These are phyloP conservation scores for Laothoe populi DNA, from an alignment of 2,888 invertebrate species.

Conservation along the genomic window DNA sequence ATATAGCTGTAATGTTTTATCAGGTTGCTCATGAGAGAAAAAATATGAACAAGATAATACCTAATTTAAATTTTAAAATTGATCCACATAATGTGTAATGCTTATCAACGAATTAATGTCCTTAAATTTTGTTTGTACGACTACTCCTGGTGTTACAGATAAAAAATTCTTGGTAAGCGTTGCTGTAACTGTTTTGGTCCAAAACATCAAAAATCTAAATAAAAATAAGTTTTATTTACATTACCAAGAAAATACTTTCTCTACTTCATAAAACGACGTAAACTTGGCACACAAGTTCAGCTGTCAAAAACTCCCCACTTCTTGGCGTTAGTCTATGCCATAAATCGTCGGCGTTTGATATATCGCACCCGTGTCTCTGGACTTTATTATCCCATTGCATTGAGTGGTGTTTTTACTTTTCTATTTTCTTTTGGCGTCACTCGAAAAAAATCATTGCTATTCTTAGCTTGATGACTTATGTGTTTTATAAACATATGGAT, in stretches of 20 bases:
- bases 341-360: slow-evolving; percentile 19
- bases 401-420: slow-evolving; percentile 10
- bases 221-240: too few species aligned
- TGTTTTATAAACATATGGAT: neutral
- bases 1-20: too few species aligned
- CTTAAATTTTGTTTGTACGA: too few species aligned
- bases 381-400: slow-evolving; percentile 12
- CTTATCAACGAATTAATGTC: too few species aligned
- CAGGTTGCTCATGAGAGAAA: too few species aligned
- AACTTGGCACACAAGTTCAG: slow-evolving; percentile 18
- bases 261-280: slow-evolving; percentile 15
- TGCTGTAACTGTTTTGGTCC: neutral
- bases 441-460: neutral
- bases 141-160: too few species aligned
- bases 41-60: too few species aligned
- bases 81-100: too few species aligned
- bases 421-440: neutral
- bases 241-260: slow-evolving; percentile 7
- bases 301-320: slow-evolving; percentile 18
- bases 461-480: neutral
- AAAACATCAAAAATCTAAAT: neutral
- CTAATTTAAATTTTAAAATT: too few species aligned
- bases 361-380: slow-evolving; percentile 11
- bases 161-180: too few species aligned
- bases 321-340: slow-evolving; percentile 14